These are phyloP conservation scores for Ptychobarbus kaznakovi DNA, from an alignment of 2,797 vertebrate species.

Conservation along the genomic window DNA sequence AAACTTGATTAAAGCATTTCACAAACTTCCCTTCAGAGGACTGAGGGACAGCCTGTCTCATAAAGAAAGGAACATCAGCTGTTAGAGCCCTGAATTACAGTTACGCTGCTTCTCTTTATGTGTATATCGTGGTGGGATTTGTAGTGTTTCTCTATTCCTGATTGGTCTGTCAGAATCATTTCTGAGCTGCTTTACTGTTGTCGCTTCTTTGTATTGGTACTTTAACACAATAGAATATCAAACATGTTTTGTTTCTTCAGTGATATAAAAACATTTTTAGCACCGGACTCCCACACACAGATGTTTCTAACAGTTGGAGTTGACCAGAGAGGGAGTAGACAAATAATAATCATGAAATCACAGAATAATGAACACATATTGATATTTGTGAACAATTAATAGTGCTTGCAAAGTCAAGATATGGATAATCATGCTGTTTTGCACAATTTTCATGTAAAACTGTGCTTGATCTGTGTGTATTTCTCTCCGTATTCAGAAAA, in stretches of 20 bases:
- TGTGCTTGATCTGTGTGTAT: not conserved
- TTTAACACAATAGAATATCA: conserved; percentile 46
- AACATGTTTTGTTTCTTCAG: conserved; percentile 40
- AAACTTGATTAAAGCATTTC: conserved; percentile 50
- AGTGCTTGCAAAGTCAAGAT: not conserved
- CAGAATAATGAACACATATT: conserved; percentile 15
- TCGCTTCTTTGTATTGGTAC: conserved; percentile 28
- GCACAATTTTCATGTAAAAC: not conserved
- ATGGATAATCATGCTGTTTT: not conserved
- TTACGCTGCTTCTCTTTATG: conserved; percentile 9
- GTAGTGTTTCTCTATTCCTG: conserved; percentile 40
- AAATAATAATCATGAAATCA: conserved; percentile 8
- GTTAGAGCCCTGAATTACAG: conserved; percentile 48
- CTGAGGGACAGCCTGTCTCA: conserved; percentile 43
- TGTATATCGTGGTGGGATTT: conserved; percentile 23
- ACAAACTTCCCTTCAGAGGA: conserved; percentile 32
- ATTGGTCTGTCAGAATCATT: conserved; percentile 52
- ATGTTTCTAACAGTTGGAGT: conserved; percentile 48
- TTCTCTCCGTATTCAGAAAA: not conserved
- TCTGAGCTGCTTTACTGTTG: conserved; percentile 43
- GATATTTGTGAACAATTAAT: conserved; percentile 2
- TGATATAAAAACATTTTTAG: conserved; percentile 42
- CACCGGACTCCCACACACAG: conserved; percentile 43
- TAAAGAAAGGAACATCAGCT: conserved; percentile 51
- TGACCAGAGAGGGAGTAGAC: conserved; percentile 37